Base-by-base conservation (phyloP, 2,797 vertebrate species). In the Hybognathus amarus region DNA sequence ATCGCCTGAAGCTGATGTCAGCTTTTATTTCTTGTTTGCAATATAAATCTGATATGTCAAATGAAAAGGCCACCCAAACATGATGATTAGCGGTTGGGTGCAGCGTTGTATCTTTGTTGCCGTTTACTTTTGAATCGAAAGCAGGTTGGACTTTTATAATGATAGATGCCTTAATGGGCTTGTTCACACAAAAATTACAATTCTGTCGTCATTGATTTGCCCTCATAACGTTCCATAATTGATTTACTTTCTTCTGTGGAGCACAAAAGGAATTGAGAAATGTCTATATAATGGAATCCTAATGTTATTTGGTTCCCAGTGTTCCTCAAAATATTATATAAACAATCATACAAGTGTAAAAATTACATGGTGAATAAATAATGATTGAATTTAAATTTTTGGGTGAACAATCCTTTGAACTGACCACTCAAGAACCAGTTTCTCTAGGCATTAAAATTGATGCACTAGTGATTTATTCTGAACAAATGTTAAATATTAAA, bases 391-490 rank as follows among this genome's bases (percentile, higher is more conserved):
- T 52, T 13, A 15, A 0, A 30, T 52, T 52, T 33, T 4, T 36
- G 30, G 33, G 18, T 36, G 13, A n/a, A 73, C 27, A 17, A 5
- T 40, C 5, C n/a, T 7, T 76, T 76, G 7, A 76, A 73, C 27
- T 40, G 70, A 82, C 69, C 70, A 81, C 56, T 81, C 22, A 63
- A 52, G 27, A 47, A 66, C 59, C 71, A 71, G 54, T 33, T 61
- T 61, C 30, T 52, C 77, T 68, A 40, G 64, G 30, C 76, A 64
- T 77, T 64, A 20, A 30, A 61, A 5, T 2, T 7, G 27, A 45
- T 80, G 79, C 67, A 71, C 67, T 80, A 59, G 52, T 71, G 54
- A 80, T 71, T 80, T 52, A 66, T 17, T 79, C n/a, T 50, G 33
- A 50, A 18, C 12, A 36, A 70, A 9, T 45, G 11, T 45, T 69